phyloP scores from a whole-genome alignment of 2,797 vertebrate species.

The Microctenopoma lineatum region DNA sequence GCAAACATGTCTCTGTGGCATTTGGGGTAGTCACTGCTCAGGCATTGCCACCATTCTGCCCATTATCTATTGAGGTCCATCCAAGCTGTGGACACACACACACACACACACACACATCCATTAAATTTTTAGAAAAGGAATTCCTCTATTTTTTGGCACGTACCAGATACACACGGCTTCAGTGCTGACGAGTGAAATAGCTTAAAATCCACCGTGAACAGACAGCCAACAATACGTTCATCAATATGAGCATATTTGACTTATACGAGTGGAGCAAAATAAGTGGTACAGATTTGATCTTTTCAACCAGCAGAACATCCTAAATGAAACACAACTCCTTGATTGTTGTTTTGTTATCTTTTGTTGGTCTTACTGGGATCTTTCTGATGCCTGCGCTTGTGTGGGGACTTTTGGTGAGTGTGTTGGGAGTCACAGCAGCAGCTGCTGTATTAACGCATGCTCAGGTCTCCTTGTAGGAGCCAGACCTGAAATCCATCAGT shows the following conservation, averaged over 20 bases:
- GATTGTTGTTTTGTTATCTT: no score
- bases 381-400: no score
- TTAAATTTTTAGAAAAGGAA: background rate
- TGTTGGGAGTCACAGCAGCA: no score
- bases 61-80: conserved; percentile 3
- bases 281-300: background rate
- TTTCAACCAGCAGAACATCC: background rate
- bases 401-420: no score
- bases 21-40: background rate
- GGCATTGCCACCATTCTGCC: background rate
- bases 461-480: no score
- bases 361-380: no score
- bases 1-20: background rate
- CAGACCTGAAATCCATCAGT: no score
- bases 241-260: background rate
- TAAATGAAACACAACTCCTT: background rate
- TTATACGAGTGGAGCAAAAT: background rate
- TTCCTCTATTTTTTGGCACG: background rate
- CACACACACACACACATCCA: background rate
- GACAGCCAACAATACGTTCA: background rate
- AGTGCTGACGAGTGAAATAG: background rate
- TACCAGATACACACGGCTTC: background rate
- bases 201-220: background rate
- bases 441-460: no score
- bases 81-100: background rate